Conservation (phyloP, 2,888 invertebrate species). For the Drosophila leonis region DNA sequence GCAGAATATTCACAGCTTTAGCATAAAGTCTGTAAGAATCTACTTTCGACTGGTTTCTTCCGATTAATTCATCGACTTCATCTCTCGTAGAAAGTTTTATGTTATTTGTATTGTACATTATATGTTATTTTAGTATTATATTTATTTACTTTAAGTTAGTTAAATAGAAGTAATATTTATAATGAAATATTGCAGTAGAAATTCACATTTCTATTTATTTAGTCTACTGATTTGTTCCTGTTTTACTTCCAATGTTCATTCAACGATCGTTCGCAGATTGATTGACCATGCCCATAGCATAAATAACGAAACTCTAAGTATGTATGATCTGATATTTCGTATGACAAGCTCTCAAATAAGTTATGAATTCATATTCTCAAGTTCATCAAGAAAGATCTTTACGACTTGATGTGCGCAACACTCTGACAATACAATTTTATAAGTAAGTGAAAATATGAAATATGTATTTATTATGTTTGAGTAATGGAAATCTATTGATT, state of each 20-base stretch:
- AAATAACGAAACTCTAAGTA: constrained; percentile 44
- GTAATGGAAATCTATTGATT: too few relatives aligned
- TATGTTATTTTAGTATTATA: background rate
- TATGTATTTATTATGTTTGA: background rate
- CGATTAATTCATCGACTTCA: background rate
- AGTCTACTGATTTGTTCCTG: constrained; percentile 3
- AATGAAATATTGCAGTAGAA: constrained; percentile 19
- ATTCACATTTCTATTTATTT: background rate
- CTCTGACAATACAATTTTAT: constrained; percentile 63
- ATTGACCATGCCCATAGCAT: background rate
- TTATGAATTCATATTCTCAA: constrained; percentile 20
- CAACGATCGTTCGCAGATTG: constrained; percentile 10
- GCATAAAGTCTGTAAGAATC: background rate
- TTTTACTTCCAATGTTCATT: constrained; percentile 4
- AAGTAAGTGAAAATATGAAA: constrained; percentile 39
- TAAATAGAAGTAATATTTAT: constrained; percentile 1
- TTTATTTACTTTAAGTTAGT: background rate
- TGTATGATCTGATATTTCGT: constrained; percentile 29
- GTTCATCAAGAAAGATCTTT: constrained; percentile 38
- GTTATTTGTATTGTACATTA: constrained; percentile 44
- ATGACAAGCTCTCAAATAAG: background rate
- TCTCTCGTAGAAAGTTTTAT: constrained; percentile 15
- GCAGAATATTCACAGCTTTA: too few relatives aligned
- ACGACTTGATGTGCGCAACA: constrained; percentile 50
- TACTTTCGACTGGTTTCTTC: background rate